Conservation (phyloP, 2,888 invertebrate genomes). For the Habroteleia sp. region DNA sequence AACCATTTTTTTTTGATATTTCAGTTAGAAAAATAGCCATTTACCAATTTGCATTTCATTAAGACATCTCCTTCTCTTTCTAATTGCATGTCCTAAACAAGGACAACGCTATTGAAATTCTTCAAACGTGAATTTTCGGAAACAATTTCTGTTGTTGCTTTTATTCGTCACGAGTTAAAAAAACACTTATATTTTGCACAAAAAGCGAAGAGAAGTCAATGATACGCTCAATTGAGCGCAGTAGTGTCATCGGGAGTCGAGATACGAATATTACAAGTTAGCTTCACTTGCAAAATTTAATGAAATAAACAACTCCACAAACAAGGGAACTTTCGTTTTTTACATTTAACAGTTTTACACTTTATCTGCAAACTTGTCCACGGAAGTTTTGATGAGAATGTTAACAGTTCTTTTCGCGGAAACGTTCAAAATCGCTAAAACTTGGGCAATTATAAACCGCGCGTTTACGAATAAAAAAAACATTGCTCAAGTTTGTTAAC, state of each 20-base stretch:
- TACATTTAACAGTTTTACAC: slow-evolving; percentile 17
- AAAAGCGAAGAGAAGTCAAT: too few species aligned
- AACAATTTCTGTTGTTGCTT: too few species aligned
- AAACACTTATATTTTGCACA: too few species aligned
- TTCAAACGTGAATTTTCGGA: too few species aligned
- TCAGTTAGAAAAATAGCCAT: too few species aligned
- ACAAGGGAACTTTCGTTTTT: slow-evolving; percentile 8
- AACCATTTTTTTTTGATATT: too few species aligned
- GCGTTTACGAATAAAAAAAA: slow-evolving; percentile 13
- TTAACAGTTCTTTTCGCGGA: slow-evolving; percentile 35
- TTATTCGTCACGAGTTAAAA: too few species aligned
- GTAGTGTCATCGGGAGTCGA: not conserved
- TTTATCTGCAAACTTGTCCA: slow-evolving; percentile 20
- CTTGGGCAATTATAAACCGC: slow-evolving; percentile 48
- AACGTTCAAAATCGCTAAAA: slow-evolving; percentile 31
- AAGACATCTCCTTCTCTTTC: too few species aligned
- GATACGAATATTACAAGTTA: not conserved
- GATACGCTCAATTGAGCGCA: not conserved
- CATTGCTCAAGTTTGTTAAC: slow-evolving; percentile 32
- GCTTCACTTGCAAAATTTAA: not conserved
- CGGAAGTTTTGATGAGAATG: slow-evolving; percentile 47
- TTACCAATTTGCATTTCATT: too few species aligned
- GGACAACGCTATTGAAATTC: too few species aligned
- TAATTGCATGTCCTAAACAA: too few species aligned
- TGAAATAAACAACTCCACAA: slow-evolving; percentile 15